phyloP scores from a whole-genome alignment of 2,888 invertebrate genomes.

The Chloroclysta siterata region DNA sequence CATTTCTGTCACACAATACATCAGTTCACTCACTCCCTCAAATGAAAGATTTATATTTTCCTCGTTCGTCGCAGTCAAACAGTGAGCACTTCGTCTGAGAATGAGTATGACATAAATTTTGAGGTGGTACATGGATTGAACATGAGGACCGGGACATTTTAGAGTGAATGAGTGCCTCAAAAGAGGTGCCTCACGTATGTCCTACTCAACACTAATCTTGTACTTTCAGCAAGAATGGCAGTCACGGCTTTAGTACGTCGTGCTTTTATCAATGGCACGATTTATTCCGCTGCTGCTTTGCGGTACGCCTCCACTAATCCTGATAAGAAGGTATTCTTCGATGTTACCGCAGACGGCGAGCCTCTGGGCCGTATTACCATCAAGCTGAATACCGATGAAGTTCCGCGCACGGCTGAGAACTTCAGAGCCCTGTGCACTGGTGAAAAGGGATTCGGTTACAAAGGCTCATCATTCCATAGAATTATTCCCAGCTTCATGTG shows the following conservation, averaged over 20 bases:
- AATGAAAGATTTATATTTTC: too few species aligned
- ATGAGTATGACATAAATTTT: too few species aligned
- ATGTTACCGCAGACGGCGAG: conserved; percentile 93
- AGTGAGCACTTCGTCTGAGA: too few species aligned
- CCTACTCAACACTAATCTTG: background rate
- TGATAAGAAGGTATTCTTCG: conserved; percentile 90
- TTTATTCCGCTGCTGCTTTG: conserved; percentile 74
- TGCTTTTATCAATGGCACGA: conserved; percentile 66
- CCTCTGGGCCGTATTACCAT: conserved; percentile 94
- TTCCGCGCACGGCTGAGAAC: conserved; percentile 97
- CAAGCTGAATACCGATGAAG: conserved; percentile 94
- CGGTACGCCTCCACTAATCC: conserved; percentile 72
- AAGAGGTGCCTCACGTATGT: background rate
- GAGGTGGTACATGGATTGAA: too few species aligned
- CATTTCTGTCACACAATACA: too few species aligned
- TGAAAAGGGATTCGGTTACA: conserved; percentile 90
- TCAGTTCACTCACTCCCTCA: too few species aligned
- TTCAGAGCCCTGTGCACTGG: conserved; percentile 94
- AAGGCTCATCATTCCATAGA: conserved; percentile 94
- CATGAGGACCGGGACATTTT: too few species aligned
- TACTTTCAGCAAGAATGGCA: conserved; percentile 51
- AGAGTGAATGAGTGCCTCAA: too few species aligned
- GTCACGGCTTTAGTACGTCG: conserved; percentile 63
- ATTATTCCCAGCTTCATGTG: conserved; percentile 98
- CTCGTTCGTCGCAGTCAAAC: too few species aligned